phyloP scores from a whole-genome alignment of 1,140 invertebrate genomes.

The Diplogasteroides magnus region DNA sequence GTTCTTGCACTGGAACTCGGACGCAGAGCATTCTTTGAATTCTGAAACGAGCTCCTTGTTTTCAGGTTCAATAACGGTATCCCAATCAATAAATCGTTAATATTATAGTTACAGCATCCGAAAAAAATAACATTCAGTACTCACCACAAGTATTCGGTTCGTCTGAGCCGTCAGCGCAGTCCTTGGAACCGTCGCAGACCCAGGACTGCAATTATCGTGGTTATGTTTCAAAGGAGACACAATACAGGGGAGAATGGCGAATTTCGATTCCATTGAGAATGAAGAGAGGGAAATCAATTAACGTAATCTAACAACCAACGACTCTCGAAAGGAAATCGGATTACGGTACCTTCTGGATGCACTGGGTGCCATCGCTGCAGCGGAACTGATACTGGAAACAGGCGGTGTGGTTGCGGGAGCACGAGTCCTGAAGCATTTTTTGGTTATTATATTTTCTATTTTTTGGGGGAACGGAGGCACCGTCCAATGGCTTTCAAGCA shows the following conservation, averaged over 20 bases:
- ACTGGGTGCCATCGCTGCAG: conserved; percentile 74
- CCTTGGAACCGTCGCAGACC: conserved; percentile 45
- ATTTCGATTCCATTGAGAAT: too few species aligned
- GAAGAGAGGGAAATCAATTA: too few species aligned
- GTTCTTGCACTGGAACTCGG: conserved; percentile 86
- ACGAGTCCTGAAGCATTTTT: conserved; percentile 61
- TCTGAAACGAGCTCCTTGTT: conserved; percentile 64
- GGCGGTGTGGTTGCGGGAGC: conserved; percentile 59
- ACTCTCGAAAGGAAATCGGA: too few species aligned
- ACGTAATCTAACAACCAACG: too few species aligned
- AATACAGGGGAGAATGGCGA: too few species aligned
- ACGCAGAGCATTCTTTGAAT: conserved; percentile 79
- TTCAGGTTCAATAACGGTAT: too few species aligned
- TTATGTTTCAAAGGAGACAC: conserved; percentile 78
- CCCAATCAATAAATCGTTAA: too few species aligned
- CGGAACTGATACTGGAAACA: conserved; percentile 82
- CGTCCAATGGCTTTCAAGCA: too few species aligned
- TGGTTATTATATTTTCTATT: too few species aligned
- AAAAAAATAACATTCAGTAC: too few species aligned
- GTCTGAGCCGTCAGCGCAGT: conserved; percentile 71
- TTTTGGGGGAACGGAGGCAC: too few species aligned
- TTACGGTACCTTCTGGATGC: conserved; percentile 72
- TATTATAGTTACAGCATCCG: too few species aligned
- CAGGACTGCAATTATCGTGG: conserved; percentile 59
- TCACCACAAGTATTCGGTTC: conserved; percentile 73